A percentile compares a stretch with the other conserved stretches of the same genome.
Evolutionary conservation across 2,797 vertebrate genomes (phyloP).

Genomic region (Argyrosomus regius): DNA sequence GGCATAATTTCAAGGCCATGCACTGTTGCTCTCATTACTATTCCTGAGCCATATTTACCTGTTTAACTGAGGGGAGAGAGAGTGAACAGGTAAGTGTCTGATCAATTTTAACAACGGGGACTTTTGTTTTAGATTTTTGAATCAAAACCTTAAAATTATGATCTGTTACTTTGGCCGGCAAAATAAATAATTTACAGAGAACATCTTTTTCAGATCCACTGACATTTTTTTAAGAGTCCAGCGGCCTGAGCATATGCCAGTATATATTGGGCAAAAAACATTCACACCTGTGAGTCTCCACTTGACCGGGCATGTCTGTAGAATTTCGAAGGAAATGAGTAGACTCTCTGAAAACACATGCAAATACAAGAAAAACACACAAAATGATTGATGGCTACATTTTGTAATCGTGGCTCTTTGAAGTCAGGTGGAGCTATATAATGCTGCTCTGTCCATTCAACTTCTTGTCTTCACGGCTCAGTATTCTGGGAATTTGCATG

Average conservation of each 20-base stretch:
- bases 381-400: conserved; percentile 1
- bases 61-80: conserved; percentile 61
- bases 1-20: conserved; percentile 79
- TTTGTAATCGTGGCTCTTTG: neutral
- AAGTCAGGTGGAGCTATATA: neutral
- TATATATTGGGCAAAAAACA: neutral
- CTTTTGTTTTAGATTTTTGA: conserved; percentile 31
- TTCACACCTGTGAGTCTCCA: conserved; percentile 1
- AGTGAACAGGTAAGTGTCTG: conserved; percentile 35
- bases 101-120: conserved; percentile 42
- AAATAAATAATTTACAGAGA: conserved; percentile 26
- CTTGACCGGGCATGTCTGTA: neutral
- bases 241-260: neutral
- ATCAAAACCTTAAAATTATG: conserved; percentile 18
- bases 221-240: conserved; percentile 4
- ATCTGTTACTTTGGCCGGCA: conserved; percentile 4
- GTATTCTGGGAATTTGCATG: neutral
- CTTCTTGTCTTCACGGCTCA: neutral
- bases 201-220: conserved; percentile 3
- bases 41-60: conserved; percentile 73
- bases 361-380: neutral
- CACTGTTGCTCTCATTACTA: conserved; percentile 77
- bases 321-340: neutral
- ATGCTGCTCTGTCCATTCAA: neutral
- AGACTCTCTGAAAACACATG: conserved; percentile 2